Evolutionary conservation across 2,888 invertebrate species (phyloP).

Genomic region (Girardia tigrina): DNA sequence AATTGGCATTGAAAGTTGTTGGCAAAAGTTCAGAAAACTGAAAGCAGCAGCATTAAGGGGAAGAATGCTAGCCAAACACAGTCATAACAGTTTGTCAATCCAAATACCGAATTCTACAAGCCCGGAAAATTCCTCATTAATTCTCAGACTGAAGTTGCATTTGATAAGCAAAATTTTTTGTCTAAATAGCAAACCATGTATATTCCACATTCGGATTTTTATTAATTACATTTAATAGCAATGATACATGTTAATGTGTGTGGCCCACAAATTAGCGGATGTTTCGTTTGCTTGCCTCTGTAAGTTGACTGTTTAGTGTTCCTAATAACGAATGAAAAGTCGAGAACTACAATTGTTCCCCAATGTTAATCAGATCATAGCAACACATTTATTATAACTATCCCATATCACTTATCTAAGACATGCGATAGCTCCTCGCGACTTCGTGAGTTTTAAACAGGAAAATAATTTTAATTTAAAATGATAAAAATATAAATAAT

Average conservation of each 20-base stretch:
- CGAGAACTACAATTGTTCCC: not conserved
- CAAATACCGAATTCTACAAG: conserved; percentile 8
- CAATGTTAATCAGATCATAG: too few species aligned
- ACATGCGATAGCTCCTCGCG: too few species aligned
- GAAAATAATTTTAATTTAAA: too few species aligned
- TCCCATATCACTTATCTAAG: too few species aligned
- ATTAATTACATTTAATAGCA: conserved; percentile 18
- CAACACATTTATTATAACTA: too few species aligned
- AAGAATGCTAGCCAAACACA: conserved; percentile 18
- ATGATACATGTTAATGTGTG: not conserved
- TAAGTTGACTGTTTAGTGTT: too few species aligned
- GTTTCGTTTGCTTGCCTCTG: not conserved
- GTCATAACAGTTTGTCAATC: conserved; percentile 23
- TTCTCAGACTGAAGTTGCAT: not conserved
- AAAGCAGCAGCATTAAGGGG: not conserved
- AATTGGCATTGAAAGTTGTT: conserved; percentile 11
- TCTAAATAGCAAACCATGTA: not conserved
- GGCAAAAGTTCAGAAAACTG: conserved; percentile 6
- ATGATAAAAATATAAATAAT: too few species aligned
- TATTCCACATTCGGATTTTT: not conserved
- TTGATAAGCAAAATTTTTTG: not conserved
- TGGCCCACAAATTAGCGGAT: not conserved
- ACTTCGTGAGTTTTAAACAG: too few species aligned
- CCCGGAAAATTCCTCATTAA: conserved; percentile 1
- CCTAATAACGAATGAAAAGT: not conserved